Evolutionary conservation across 2,113 vertebrate species (phyloP), one percentile per base, ranked within the genome.

Genomic region (Gymnarchus niloticus): DNA sequence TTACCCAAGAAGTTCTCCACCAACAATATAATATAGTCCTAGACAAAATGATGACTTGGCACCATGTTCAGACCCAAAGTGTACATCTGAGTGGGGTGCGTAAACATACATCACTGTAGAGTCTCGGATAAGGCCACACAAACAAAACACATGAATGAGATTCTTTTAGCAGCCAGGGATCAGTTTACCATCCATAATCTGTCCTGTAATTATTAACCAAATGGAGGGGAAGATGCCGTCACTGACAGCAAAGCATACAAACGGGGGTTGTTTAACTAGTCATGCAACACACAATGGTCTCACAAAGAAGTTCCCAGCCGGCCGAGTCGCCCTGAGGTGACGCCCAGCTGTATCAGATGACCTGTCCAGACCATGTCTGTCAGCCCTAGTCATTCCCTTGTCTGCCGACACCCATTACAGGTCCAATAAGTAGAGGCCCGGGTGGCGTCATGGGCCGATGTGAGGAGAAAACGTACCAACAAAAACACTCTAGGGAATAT

Each of bases 311-410:
- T 84, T 84, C n/a, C 46, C 25, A 52, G 59, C 59, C 46, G 28
- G 17, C 9, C 44, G 59, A 51, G 28, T 49, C 57, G 44, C 14
- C 17, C 83, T 9, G 19, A 10, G 25, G 19, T 54, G 19, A 37
- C 84, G 56, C 46, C 48, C 56, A 21, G 23, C 56, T 4, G 10
- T 81, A 81, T 81, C 54, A 65, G 85, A 17, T 85, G 84, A 81
- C 85, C 80, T 86, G 81, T 86, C 46, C 10, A 3, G 12, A 81
- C 46, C 56, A 41, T 10, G 49, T 82, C 76, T 25, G n/a, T n/a
- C 6, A 8, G 56, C 77, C 28, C 48, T 25, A 17, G 23, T 56
- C 81, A 56, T 49, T 48, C 84, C 51, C 65, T 80, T 21, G 41
- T 59, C 54, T 44, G 46, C 48, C 49, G 51, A 85, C 84, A 56